A percentile compares a stretch with the other conserved stretches of the same genome.
phyloP scores from a whole-genome alignment of 2,113 vertebrate species.

The Taxidea taxus region DNA sequence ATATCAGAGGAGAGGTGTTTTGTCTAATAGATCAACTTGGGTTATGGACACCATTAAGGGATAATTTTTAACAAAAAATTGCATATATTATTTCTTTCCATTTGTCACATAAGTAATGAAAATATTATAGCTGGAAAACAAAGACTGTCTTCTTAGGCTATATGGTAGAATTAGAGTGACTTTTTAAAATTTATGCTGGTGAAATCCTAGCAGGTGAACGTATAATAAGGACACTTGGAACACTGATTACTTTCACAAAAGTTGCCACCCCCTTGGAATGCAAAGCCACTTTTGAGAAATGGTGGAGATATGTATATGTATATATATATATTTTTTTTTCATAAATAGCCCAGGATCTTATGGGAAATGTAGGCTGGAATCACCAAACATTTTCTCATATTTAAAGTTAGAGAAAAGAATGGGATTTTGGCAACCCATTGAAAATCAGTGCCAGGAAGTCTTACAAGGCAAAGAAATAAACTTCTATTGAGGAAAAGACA shows the following conservation, averaged over 20 bases:
- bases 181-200: background rate
- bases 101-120: background rate
- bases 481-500: background rate
- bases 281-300: background rate
- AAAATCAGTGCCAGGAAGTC: background rate
- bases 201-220: background rate
- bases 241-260: background rate
- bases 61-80: background rate
- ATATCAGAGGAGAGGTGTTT: background rate
- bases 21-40: background rate
- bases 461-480: background rate
- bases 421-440: accelerated
- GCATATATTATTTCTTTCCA: background rate
- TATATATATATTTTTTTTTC: too few species aligned
- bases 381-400: background rate
- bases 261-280: background rate
- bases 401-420: background rate
- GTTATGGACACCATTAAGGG: background rate
- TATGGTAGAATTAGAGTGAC: background rate
- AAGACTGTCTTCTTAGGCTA: background rate
- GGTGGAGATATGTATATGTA: too few species aligned
- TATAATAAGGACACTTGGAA: background rate
- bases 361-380: background rate
- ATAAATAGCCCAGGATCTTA: background rate
- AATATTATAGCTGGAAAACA: background rate